Evolutionary conservation across 2,797 vertebrate species (phyloP).

Genomic region (Calcarius lapponicus): DNA sequence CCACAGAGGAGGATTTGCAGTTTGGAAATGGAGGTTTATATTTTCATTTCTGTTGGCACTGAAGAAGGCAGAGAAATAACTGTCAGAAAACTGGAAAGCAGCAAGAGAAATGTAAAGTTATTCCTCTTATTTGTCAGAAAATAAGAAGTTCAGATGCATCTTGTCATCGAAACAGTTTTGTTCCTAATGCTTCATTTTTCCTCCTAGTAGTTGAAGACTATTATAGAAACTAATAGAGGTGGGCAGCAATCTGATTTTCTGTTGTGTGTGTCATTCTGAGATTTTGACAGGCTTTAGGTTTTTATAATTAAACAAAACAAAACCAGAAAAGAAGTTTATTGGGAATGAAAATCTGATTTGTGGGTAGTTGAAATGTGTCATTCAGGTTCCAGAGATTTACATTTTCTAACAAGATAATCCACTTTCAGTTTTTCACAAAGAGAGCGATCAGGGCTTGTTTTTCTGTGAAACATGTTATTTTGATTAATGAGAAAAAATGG

Average conservation of each 20-base stretch:
- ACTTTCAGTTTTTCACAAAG: slow-evolving; percentile 13
- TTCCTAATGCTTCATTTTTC: slow-evolving; percentile 64
- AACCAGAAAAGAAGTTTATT: slow-evolving; percentile 29
- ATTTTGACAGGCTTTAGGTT: slow-evolving; percentile 44
- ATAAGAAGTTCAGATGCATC: slow-evolving; percentile 64
- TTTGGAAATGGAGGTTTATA: neutral
- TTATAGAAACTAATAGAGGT: slow-evolving; percentile 66
- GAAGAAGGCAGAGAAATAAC: slow-evolving; percentile 32
- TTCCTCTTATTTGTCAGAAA: slow-evolving; percentile 62
- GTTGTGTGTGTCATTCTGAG: slow-evolving; percentile 35
- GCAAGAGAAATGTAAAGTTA: slow-evolving; percentile 34
- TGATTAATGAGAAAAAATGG: slow-evolving; percentile 53
- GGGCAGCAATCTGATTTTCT: slow-evolving; percentile 59
- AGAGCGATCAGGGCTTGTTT: slow-evolving; percentile 14
- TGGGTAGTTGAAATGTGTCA: slow-evolving; percentile 41
- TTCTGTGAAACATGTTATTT: slow-evolving; percentile 40
- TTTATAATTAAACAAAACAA: slow-evolving; percentile 53
- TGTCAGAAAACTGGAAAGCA: slow-evolving; percentile 47
- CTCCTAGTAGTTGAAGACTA: slow-evolving; percentile 57
- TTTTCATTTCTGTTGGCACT: neutral
- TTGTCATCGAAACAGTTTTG: slow-evolving; percentile 70
- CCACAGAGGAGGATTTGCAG: neutral
- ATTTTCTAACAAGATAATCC: slow-evolving; percentile 37
- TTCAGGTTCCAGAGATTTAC: slow-evolving; percentile 28
- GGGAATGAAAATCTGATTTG: slow-evolving; percentile 44